Evolutionary conservation across 2,888 invertebrate species (phyloP), one percentile per base, ranked within the genome.

Genomic region (Epiblema foenella): DNA sequence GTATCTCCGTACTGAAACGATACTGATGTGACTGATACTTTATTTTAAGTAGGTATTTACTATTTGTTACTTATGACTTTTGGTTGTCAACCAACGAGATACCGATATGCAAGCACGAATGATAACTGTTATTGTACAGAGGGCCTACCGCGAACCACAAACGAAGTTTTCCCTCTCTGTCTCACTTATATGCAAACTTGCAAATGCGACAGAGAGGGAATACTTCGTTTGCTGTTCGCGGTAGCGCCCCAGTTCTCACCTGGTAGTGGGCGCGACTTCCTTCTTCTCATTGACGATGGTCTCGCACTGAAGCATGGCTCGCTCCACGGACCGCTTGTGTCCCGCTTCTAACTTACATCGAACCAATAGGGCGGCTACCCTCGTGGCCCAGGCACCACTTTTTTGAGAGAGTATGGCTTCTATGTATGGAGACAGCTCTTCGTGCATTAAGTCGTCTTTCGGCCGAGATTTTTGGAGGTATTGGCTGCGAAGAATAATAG

Each of bases 221-320:
- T n/a, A n/a, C n/a, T n/a, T n/a, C n/a, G n/a, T n/a, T n/a, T n/a
- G n/a, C n/a, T n/a, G n/a, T n/a, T n/a, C n/a, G n/a, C n/a, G n/a
- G n/a, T n/a, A n/a, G n/a, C n/a, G n/a, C n/a, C n/a, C n/a, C n/a
- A 33, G 54, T 9, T 37, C 72, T 76, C 54, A 91, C 93, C 93
- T 87, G 52, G 82, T 85, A 24, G 85, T 87, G 11, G 81, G 52
- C 7, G 83, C 77, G 1, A 88, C 85, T 0, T 76, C 80, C 5
- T 83, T 83, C 75, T 89, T 90, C 59, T 91, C 94, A 75, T 95
- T 95, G 5, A 97, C 95, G 46, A 97, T 93, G 80, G 96, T 95
- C 89, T 98, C 97, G 75, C 97, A 95, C 88, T 99, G 99, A 83
- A 95, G 94, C 94, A 99, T 95, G 24, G 98, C 96, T 51, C 99